Base-by-base conservation (phyloP, 2,113 vertebrate genomes). In the Cyphomyrus discorhynchus region DNA sequence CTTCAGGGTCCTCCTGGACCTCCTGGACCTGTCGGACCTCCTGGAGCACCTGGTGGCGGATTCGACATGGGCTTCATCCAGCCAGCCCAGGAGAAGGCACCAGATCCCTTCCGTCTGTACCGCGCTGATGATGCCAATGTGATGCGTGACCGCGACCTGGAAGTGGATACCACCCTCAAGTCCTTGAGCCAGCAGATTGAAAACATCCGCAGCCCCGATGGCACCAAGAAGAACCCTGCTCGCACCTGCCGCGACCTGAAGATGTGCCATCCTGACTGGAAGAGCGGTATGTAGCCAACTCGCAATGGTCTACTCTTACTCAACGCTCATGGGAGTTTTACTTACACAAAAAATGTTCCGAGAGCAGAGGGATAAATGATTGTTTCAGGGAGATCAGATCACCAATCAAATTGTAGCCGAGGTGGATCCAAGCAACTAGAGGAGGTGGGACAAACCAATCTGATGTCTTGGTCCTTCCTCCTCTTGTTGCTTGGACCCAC, bases 261-360 rank as follows among this genome's bases (percentile, higher is more conserved):
- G 96, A 99, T 99, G 98, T 99, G 98, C 97, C 98, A 99, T 88
- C 96, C 97, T 0, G 97, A 99, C 94, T 99, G 98, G 98, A 98
- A 98, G 97, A 99, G 98, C 90, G 98, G 98, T 99, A 88, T 95
- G 96, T 90, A 21, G 21, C 19, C 15, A 45, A 15, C 62, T 31
- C 3, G 5, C 27, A 10, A 1, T 21, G 50, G 3, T 42, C 50
- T 27, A 27, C 27, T 19, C 39, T 17, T 52, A 39, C 31, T 82
- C 19, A 31, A 53, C 52, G 0, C 52, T 53, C 52, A 53, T 53
- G 52, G 17, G 52, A 19, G 52, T 19, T 53, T 56, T 21, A 21
- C 53, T 21, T 21, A 7, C 53, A 7, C 19, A 56, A 56, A 56
- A 56, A 56, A 56, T 56, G 19, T 21, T 56, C 53, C 0, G 5